These are phyloP conservation scores for Eulemur coronatus DNA, from an alignment of 2,797 vertebrate species.

Conservation along the genomic window DNA sequence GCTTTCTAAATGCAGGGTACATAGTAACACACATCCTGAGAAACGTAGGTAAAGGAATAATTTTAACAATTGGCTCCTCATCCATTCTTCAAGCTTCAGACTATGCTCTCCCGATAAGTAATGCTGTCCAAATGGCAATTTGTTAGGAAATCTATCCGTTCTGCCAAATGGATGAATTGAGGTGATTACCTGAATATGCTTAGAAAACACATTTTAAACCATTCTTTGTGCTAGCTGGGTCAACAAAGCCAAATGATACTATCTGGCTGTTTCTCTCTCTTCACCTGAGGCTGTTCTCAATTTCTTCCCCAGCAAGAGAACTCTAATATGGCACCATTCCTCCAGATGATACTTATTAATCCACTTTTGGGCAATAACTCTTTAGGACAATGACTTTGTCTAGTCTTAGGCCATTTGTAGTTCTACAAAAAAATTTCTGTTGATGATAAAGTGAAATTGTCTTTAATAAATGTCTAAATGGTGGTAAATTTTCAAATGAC, in stretches of 20 bases:
- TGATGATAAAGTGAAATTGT: conserved; percentile 23
- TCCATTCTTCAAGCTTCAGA: not conserved
- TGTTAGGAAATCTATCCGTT: not conserved
- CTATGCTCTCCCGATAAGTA: not conserved
- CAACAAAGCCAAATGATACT: not conserved
- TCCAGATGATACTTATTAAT: conserved; percentile 31
- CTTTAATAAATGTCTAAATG: not conserved
- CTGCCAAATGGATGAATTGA: not conserved
- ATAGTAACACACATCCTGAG: not conserved
- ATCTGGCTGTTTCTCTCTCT: not conserved
- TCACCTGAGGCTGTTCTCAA: conserved; percentile 1
- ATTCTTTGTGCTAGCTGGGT: conserved; percentile 1
- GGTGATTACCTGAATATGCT: not conserved
- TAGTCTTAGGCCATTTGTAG: not conserved
- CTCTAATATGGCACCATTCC: not conserved
- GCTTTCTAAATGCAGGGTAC: not conserved
- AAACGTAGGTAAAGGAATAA: not conserved
- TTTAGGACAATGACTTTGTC: conserved; percentile 11
- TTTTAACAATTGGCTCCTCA: not conserved
- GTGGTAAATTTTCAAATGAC: not conserved
- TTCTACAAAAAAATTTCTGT: conserved; percentile 19
- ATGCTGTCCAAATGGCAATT: not conserved
- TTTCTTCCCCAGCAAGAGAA: not conserved
- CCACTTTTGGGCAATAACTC: not conserved
- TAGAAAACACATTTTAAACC: conserved; percentile 45